phyloP scores from a whole-genome alignment of 2,113 vertebrate species.

The Trematocara zebra region DNA sequence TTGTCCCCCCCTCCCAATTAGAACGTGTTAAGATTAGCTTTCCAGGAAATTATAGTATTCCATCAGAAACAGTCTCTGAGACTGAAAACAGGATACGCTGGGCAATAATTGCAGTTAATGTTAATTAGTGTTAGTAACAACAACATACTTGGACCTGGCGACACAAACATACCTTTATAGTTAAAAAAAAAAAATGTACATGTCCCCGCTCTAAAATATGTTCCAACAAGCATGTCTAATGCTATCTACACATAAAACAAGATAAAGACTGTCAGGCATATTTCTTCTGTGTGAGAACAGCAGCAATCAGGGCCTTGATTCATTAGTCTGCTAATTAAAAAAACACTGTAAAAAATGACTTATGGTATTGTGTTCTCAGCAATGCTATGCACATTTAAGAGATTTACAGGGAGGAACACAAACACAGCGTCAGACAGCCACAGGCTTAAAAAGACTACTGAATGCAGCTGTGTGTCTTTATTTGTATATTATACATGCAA shows the following conservation, averaged over 20 bases:
- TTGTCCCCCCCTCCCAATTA: background rate
- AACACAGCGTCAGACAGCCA: background rate
- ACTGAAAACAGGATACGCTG: conserved; percentile 5
- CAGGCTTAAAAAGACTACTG: background rate
- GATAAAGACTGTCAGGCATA: conserved; percentile 37
- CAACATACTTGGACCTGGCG: background rate
- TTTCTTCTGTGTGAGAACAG: conserved; percentile 2
- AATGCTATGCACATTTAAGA: conserved; percentile 2
- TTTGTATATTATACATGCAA: background rate
- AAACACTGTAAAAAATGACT: conserved; percentile 26
- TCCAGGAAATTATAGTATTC: conserved; percentile 4
- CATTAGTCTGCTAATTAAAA: conserved; percentile 53
- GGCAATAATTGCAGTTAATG: background rate
- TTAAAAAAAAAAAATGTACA: background rate
- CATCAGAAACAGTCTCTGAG: background rate
- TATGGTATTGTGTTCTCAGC: background rate
- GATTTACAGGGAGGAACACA: background rate
- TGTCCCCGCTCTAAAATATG: background rate
- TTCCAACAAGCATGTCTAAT: conserved; percentile 11
- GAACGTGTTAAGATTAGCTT: background rate
- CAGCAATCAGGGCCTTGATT: conserved; percentile 28
- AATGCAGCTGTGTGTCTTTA: background rate
- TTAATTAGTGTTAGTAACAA: background rate
- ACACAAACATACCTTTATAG: background rate
- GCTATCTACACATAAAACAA: conserved; percentile 37